Percentiles rank a stretch among this genome's conserved stretches.
Evolutionary conservation across 2,797 vertebrate species (phyloP).

Genomic region (Poliocrania exsul): DNA sequence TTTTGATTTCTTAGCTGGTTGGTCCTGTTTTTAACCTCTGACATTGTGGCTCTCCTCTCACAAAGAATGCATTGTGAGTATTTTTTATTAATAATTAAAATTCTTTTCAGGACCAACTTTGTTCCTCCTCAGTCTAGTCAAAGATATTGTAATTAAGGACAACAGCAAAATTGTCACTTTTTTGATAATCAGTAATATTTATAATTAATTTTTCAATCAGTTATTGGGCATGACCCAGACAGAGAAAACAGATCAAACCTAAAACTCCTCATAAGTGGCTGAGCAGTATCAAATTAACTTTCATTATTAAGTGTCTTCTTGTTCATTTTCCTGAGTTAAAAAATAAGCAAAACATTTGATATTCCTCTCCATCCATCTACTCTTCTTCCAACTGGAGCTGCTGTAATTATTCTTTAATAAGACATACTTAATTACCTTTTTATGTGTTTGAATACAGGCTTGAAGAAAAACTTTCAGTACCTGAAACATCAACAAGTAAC

Average conservation of each 20-base stretch:
- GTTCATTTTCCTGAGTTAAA: not conserved
- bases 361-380: not conserved
- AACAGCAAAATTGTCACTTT: not conserved
- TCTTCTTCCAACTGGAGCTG: not conserved
- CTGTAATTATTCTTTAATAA: not conserved
- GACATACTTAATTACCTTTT: not conserved
- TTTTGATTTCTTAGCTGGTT: not conserved
- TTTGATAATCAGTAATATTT: slow-evolving; percentile 1
- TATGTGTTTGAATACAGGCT: not conserved
- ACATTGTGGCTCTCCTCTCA: not conserved
- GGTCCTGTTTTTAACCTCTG: not conserved
- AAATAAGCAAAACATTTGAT: not conserved
- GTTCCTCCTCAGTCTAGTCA: not conserved
- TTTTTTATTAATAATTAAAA: not conserved
- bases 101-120: not conserved
- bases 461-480: not conserved
- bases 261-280: not conserved
- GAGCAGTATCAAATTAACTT: not conserved
- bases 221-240: not conserved
- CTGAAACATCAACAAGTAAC: not conserved
- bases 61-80: not conserved
- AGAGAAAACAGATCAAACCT: not conserved
- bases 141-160: slow-evolving; percentile 18
- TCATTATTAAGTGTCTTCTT: not conserved
- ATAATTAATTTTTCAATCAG: not conserved